Conservation (phyloP, 2,113 vertebrate species). For the Saguinus midas region DNA sequence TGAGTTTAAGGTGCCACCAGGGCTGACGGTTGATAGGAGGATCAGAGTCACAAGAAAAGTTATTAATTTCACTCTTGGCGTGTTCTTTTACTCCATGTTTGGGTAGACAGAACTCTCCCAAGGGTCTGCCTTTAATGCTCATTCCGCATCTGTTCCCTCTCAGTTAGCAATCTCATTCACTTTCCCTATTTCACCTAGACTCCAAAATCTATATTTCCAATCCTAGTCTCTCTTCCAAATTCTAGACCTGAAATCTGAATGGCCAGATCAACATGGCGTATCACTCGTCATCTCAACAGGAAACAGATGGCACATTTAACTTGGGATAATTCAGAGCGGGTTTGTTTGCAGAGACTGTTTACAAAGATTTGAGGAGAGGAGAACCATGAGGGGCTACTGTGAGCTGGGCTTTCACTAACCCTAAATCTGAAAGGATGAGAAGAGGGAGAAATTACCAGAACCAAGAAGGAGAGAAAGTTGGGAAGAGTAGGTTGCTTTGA, state of each 20-base stretch:
- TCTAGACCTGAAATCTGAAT: conserved; percentile 2
- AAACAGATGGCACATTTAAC: background rate
- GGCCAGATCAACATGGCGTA: background rate
- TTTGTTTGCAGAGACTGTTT: background rate
- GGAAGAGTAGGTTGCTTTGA: background rate
- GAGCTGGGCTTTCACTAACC: background rate
- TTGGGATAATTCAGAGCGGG: background rate
- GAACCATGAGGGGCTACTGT: background rate
- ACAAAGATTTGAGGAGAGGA: background rate
- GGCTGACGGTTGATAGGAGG: background rate
- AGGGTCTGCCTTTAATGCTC: background rate
- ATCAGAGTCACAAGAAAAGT: background rate
- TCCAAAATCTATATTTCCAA: background rate
- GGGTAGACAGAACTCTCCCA: background rate
- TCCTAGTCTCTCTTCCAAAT: background rate
- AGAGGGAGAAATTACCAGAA: background rate
- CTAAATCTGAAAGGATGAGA: background rate
- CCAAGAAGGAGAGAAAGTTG: background rate
- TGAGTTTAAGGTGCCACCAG: background rate
- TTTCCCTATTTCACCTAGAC: background rate
- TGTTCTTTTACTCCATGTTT: background rate
- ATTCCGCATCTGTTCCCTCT: background rate
- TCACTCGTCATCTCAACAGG: background rate
- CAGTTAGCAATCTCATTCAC: background rate
- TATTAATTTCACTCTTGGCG: background rate